A percentile compares a stretch with the other conserved stretches of the same genome.
Evolutionary conservation across 2,888 invertebrate species (phyloP).

Genomic region (Xanthorhoe designata): DNA sequence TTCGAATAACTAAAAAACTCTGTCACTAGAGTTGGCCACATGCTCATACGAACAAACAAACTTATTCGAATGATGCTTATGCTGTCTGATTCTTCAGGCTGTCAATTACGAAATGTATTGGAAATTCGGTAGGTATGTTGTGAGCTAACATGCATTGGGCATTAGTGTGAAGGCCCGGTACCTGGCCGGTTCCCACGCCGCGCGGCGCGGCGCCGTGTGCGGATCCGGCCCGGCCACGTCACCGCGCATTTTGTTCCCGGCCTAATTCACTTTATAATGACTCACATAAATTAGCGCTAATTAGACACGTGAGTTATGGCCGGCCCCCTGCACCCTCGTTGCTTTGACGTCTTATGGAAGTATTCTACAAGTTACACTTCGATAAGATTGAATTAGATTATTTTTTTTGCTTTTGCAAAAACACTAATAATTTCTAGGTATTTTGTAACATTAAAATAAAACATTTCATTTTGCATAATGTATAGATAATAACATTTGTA

Average conservation of each 20-base stretch:
- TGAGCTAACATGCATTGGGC: background rate
- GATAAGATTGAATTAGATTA: background rate
- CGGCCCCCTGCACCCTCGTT: background rate
- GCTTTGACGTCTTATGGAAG: background rate
- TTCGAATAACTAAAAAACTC: too few relatives aligned
- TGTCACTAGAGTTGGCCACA: too few relatives aligned
- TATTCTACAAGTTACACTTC: background rate
- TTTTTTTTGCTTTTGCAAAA: background rate
- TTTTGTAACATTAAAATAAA: too few relatives aligned
- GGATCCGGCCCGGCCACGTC: slow-evolving; percentile 7
- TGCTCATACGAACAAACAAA: too few relatives aligned
- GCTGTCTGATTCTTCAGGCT: background rate
- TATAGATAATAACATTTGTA: too few relatives aligned
- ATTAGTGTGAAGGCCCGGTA: background rate
- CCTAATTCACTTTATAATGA: slow-evolving; percentile 47
- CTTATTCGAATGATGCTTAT: too few relatives aligned
- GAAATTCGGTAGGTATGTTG: background rate
- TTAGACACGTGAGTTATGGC: slow-evolving; percentile 45
- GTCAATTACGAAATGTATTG: background rate
- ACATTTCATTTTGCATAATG: too few relatives aligned
- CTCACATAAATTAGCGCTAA: slow-evolving; percentile 54
- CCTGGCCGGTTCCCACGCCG: slow-evolving; percentile 31
- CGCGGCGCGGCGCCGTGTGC: too few relatives aligned
- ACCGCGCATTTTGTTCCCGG: slow-evolving; percentile 30
- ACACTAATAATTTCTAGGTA: too few relatives aligned